Conservation (phyloP, 2,113 vertebrate genomes). For the Catharus fuscescens region DNA sequence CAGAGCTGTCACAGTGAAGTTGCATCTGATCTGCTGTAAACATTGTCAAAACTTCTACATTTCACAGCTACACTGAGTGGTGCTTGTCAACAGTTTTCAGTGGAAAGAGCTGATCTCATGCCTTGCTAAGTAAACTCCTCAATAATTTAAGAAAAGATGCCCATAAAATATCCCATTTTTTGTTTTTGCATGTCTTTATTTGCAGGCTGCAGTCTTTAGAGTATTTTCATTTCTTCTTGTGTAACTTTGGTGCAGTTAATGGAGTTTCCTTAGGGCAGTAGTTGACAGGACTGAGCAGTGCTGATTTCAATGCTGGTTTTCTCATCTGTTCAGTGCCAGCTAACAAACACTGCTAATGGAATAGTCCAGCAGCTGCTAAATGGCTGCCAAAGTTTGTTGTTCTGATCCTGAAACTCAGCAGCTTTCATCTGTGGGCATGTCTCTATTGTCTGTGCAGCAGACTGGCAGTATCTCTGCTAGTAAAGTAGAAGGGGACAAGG, state of each 20-base stretch:
- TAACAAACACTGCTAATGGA: background rate
- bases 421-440: background rate
- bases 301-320: background rate
- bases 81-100: constrained; percentile 9
- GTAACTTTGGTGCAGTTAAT: background rate
- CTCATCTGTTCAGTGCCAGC: background rate
- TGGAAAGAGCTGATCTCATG: background rate
- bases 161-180: constrained; percentile 10
- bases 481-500: background rate
- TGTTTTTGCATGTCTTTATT: background rate
- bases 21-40: background rate
- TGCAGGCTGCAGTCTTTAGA: background rate
- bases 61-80: background rate
- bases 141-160: constrained; percentile 5
- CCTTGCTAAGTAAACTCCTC: constrained; percentile 21
- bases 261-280: background rate
- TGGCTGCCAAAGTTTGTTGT: background rate
- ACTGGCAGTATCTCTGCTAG: background rate
- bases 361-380: background rate
- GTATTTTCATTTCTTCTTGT: background rate
- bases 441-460: background rate
- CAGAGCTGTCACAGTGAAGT: background rate
- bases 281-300: background rate
- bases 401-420: background rate
- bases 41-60: constrained; percentile 22